Evolutionary conservation across 2,797 vertebrate species (phyloP), one percentile per base, ranked within the genome.

Genomic region (Tenualosa ilisha): DNA sequence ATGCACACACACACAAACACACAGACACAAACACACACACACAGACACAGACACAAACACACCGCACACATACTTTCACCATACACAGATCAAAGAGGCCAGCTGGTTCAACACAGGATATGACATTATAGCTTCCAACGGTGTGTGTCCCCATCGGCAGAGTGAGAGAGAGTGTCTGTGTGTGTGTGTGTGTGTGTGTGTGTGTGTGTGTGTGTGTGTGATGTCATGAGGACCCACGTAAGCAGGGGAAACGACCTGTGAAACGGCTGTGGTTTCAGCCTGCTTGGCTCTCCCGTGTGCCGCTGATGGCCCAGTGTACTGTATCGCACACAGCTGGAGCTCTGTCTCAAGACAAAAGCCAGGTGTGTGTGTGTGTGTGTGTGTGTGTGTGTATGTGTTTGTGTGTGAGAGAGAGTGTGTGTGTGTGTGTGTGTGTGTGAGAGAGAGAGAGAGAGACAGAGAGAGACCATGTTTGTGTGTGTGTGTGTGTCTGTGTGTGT

Each of bases 21-120:
- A 37, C 65, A 31, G 24, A 31, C 63, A 65, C 63, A 65, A 26
- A 68, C 26, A 65, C 61, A n/a, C 56, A 61, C 56, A 61, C 56
- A 61, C 56, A 63, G n/a, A 63, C 61, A 63, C 61, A n/a, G n/a
- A n/a, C n/a, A n/a, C n/a, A n/a, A n/a, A n/a, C n/a, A n/a, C n/a
- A n/a, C n/a, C n/a, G n/a, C n/a, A 31, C 63, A 68, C 63, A 68
- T 24, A 31, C 24, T 83, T 40, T 83, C 53, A 59, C 26, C 53
- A 83, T 43, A 31, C 24, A 59, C 9, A 51, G 85, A 75, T 86
- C 85, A 86, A 86, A 86, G 81, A 8, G 24, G 49, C 54, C 75
- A 24, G 84, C 79, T 72, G 37, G 46, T 72, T 46, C 72, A 79
- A 83, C 26, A 86, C 61, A 72, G 82, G 61, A 86, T 54, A 59